Evolutionary conservation across 2,888 invertebrate genomes (phyloP).

Genomic region (Lordiphosa fenestrarum): DNA sequence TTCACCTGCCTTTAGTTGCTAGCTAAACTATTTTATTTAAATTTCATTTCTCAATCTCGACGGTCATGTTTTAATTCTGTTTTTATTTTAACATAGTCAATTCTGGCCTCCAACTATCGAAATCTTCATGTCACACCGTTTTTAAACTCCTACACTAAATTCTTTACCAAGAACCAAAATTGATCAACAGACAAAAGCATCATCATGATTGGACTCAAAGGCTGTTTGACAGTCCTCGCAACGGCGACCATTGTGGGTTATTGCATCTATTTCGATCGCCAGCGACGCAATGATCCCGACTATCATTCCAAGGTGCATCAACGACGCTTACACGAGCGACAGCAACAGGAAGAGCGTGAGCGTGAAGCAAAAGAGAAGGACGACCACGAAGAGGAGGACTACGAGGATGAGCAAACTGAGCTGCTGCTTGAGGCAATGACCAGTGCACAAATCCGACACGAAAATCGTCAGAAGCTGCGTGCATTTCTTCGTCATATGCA

Average conservation of each 20-base stretch:
- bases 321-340: neutral
- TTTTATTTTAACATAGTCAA: no score
- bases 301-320: conserved; percentile 17
- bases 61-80: no score
- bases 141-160: neutral
- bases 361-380: no score
- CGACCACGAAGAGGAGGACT: no score
- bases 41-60: no score
- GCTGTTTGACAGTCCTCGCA: neutral
- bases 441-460: no score
- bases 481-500: conserved; percentile 11
- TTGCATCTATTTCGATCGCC: conserved; percentile 29
- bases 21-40: no score
- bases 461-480: neutral
- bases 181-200: neutral
- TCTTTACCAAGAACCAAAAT: neutral
- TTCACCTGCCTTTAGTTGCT: no score
- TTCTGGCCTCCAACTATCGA: neutral
- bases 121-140: neutral
- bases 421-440: no score
- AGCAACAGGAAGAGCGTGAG: no score
- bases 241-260: conserved; percentile 23
- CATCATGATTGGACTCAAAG: conserved; percentile 3
- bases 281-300: conserved; percentile 19
- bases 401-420: no score